These are phyloP conservation scores for Zaprionus capensis DNA, from an alignment of 1,140 invertebrate genomes.

Conservation along the genomic window DNA sequence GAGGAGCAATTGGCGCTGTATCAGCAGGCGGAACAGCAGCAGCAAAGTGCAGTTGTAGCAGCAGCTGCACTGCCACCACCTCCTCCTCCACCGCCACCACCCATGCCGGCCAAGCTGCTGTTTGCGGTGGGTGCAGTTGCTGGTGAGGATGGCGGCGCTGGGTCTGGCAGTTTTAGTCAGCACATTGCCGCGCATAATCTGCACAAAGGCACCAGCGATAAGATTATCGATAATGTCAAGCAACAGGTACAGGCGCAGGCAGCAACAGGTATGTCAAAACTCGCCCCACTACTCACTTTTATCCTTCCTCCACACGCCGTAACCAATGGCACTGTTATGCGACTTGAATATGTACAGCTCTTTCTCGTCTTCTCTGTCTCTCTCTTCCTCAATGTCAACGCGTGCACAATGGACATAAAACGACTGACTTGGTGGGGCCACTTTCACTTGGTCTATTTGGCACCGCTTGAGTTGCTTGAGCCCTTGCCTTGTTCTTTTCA, in stretches of 20 bases:
- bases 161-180: conserved; percentile 59
- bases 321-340: not conserved
- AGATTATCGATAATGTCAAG: conserved; percentile 80
- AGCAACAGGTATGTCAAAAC: conserved; percentile 77
- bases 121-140: conserved; percentile 10
- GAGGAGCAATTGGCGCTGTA: conserved; percentile 71
- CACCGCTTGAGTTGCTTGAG: not conserved
- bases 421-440: not conserved
- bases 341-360: not conserved
- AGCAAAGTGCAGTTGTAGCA: conserved; percentile 21
- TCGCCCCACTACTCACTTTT: not conserved
- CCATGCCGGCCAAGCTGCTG: conserved; percentile 39
- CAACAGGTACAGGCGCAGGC: conserved; percentile 81
- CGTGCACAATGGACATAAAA: conserved; percentile 9
- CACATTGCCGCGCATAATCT: conserved; percentile 68
- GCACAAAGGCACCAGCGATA: conserved; percentile 61
- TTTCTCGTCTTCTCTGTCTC: not conserved
- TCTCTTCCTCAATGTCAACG: conserved; percentile 8
- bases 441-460: conserved; percentile 24
- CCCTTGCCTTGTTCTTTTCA: not conserved
- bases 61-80: conserved; percentile 51
- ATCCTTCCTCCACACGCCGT: not conserved
- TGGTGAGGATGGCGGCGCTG: conserved; percentile 6
- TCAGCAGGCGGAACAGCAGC: conserved; percentile 43
- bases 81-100: conserved; percentile 53